These are phyloP conservation scores for Acanthoscelides obtectus DNA, from an alignment of 2,888 invertebrate species.

Conservation along the genomic window DNA sequence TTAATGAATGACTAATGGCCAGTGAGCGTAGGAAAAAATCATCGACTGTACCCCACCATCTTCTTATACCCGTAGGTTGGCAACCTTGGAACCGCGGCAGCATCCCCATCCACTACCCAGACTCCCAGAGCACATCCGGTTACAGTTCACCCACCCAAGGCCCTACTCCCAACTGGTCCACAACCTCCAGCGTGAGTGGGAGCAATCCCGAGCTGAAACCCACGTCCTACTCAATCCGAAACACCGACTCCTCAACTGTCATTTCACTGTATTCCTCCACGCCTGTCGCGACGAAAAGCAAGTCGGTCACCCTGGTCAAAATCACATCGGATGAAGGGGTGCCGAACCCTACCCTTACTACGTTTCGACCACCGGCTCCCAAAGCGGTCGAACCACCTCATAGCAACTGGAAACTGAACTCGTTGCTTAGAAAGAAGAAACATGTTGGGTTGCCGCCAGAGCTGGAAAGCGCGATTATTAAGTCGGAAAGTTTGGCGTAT, in stretches of 20 bases:
- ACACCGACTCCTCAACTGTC: constrained; percentile 46
- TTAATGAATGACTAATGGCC: too few relatives aligned
- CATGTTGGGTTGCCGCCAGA: constrained; percentile 44
- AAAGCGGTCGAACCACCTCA: background rate
- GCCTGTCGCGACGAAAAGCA: constrained; percentile 36
- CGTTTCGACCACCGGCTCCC: background rate
- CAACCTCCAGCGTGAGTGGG: constrained; percentile 45
- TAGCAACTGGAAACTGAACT: constrained; percentile 38
- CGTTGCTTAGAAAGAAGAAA: constrained; percentile 43
- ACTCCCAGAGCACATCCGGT: constrained; percentile 50
- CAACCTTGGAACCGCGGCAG: constrained; percentile 26
- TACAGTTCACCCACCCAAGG: constrained; percentile 49
- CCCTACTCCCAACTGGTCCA: constrained; percentile 45
- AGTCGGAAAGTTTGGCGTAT: constrained; percentile 51
- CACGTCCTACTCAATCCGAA: constrained; percentile 45
- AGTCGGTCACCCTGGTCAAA: constrained; percentile 46
- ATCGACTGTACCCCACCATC: background rate
- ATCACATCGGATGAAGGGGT: constrained; percentile 25
- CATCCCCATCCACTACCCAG: constrained; percentile 42
- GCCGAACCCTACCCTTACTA: background rate
- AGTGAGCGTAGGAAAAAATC: too few relatives aligned
- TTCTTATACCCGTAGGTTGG: background rate
- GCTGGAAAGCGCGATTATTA: constrained; percentile 49
- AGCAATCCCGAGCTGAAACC: constrained; percentile 40
- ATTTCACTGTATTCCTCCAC: constrained; percentile 43